These are phyloP conservation scores for Prionace glauca DNA, from an alignment of 2,797 vertebrate genomes.

Conservation along the genomic window DNA sequence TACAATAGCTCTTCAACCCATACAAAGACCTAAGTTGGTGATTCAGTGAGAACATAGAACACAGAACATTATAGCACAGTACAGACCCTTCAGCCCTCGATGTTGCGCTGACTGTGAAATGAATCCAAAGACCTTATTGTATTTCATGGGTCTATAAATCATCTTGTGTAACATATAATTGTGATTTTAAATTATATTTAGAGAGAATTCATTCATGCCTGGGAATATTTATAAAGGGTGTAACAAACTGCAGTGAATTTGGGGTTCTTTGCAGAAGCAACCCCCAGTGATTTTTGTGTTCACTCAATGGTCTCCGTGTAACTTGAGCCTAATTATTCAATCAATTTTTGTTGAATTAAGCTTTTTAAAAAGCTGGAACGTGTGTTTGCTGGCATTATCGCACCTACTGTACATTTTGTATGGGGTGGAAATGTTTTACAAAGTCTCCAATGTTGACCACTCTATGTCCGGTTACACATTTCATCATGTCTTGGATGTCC, in stretches of 20 bases:
- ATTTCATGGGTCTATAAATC: background rate
- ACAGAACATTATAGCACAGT: no score
- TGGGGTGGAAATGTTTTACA: background rate
- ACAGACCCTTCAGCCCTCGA: no score
- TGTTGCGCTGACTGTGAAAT: no score
- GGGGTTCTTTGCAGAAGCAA: background rate
- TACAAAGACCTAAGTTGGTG: background rate
- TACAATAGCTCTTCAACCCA: background rate
- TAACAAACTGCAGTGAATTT: background rate
- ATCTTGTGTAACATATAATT: background rate
- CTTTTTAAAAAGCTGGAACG: background rate
- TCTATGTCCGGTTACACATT: background rate
- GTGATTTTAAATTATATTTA: background rate
- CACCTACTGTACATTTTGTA: background rate
- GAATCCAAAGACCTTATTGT: background rate
- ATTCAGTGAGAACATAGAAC: background rate
- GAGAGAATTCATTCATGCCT: background rate
- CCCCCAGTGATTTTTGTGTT: background rate
- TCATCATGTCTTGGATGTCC: conserved; percentile 19
- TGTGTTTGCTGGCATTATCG: background rate
- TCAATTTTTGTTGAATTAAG: background rate
- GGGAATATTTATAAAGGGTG: background rate
- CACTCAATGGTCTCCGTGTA: background rate
- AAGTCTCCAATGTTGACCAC: background rate
- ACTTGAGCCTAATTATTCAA: background rate